These are phyloP conservation scores for Periophthalmus magnuspinnatus DNA, from an alignment of 2,797 vertebrate species.

Conservation along the genomic window DNA sequence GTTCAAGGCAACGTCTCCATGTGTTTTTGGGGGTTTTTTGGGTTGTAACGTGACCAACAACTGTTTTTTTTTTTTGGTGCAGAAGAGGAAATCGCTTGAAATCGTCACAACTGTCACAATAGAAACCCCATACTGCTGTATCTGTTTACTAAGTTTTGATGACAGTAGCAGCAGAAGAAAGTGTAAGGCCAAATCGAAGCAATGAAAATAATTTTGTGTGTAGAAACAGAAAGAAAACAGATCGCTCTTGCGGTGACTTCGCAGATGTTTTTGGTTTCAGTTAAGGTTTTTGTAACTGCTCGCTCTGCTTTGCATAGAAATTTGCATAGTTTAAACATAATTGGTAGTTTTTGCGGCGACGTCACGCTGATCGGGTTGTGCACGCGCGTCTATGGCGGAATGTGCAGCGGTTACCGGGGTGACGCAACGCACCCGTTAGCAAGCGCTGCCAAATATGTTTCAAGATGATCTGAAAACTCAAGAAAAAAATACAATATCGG, in stretches of 20 bases:
- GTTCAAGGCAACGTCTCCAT: conserved; percentile 51
- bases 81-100: conserved; percentile 44
- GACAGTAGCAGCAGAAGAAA: conserved; percentile 41
- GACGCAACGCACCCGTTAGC: too few species aligned
- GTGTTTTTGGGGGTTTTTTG: conserved; percentile 58
- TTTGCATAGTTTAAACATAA: neutral
- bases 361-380: too few species aligned
- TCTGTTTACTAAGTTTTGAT: conserved; percentile 27
- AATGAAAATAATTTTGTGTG: conserved; percentile 54
- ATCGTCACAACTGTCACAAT: conserved; percentile 20
- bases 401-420: too few species aligned
- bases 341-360: too few species aligned
- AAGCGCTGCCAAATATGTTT: too few species aligned
- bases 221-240: conserved; percentile 67
- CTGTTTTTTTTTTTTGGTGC: conserved; percentile 21
- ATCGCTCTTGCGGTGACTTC: conserved; percentile 47
- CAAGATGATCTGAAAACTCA: too few species aligned
- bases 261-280: conserved; percentile 42
- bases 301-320: neutral
- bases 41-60: conserved; percentile 40
- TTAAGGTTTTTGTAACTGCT: neutral
- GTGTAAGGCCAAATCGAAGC: conserved; percentile 30
- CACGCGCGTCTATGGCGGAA: too few species aligned
- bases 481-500: too few species aligned
- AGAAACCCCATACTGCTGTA: conserved; percentile 51